Conservation (phyloP, 2,797 vertebrate species). For the Pantherophis alleghaniensis region DNA sequence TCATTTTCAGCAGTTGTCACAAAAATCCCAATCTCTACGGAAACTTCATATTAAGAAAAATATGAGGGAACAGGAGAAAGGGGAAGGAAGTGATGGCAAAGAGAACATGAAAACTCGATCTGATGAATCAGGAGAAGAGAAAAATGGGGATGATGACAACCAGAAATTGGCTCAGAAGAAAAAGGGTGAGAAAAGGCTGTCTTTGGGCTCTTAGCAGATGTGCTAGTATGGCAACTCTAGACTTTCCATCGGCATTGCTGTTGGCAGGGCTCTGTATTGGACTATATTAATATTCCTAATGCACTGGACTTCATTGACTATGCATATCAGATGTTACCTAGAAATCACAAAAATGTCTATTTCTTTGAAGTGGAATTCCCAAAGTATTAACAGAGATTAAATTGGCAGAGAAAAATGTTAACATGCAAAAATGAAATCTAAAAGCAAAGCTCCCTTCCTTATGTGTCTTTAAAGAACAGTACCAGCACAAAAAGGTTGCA, state of each 20-base stretch:
- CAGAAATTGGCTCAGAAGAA: constrained; percentile 91
- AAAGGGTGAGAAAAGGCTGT: constrained; percentile 80
- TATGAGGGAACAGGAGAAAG: constrained; percentile 86
- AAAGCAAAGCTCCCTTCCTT: neutral
- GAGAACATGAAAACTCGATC: constrained; percentile 95
- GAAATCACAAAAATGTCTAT: neutral
- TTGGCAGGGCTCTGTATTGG: neutral
- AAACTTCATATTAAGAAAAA: constrained; percentile 84
- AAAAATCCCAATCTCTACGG: constrained; percentile 78
- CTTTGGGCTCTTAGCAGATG: neutral
- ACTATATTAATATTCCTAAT: neutral
- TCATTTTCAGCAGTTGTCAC: constrained; percentile 58
- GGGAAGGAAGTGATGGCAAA: constrained; percentile 91
- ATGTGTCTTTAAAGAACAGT: neutral
- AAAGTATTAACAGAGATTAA: neutral
- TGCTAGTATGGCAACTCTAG: neutral
- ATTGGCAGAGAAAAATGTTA: neutral
- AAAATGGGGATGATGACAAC: constrained; percentile 90
- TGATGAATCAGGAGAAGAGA: constrained; percentile 95
- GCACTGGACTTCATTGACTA: neutral
- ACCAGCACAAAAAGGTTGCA: neutral
- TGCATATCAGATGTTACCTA: neutral
- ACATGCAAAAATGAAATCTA: neutral
- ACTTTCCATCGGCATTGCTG: neutral
- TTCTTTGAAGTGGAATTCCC: neutral